Evolutionary conservation across 1,140 invertebrate species (phyloP).

Genomic region (Drosophila miranda): DNA sequence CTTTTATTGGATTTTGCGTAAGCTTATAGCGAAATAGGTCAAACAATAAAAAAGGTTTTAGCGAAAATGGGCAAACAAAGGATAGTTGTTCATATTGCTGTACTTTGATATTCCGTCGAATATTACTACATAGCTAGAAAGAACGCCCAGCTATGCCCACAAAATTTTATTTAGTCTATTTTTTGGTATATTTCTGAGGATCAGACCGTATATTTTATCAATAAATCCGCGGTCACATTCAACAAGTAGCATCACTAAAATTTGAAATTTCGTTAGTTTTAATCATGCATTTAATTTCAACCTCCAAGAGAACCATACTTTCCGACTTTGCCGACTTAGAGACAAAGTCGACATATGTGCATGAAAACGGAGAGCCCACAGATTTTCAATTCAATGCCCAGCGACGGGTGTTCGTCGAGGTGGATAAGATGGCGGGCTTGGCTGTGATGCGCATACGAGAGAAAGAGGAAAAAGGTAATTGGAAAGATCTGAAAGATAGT

Average conservation of each 20-base stretch:
- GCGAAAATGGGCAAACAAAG: no score
- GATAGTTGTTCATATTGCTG: no score
- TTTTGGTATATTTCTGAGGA: no score
- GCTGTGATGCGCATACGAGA: conserved; percentile 75
- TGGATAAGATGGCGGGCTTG: conserved; percentile 74
- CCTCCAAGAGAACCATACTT: conserved; percentile 68
- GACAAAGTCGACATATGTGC: conserved; percentile 65
- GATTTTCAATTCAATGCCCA: conserved; percentile 78
- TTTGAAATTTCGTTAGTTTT: conserved; percentile 5
- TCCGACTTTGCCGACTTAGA: conserved; percentile 77
- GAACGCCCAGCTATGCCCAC: no score
- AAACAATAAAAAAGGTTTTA: no score
- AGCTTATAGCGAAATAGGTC: no score
- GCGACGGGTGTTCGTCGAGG: conserved; percentile 67
- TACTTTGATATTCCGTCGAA: no score
- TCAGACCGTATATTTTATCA: no score
- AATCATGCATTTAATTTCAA: conserved; percentile 72
- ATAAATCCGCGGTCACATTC: conserved; percentile 14
- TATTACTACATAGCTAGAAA: no score
- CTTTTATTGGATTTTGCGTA: no score
- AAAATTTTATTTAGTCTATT: no score
- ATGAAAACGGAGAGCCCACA: conserved; percentile 59
- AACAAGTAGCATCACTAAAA: conserved; percentile 14
- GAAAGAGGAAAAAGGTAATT: conserved; percentile 50
- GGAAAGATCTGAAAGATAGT: background rate